phyloP scores from a whole-genome alignment of 2,888 invertebrate genomes.

The Lamellibrachia columna region DNA sequence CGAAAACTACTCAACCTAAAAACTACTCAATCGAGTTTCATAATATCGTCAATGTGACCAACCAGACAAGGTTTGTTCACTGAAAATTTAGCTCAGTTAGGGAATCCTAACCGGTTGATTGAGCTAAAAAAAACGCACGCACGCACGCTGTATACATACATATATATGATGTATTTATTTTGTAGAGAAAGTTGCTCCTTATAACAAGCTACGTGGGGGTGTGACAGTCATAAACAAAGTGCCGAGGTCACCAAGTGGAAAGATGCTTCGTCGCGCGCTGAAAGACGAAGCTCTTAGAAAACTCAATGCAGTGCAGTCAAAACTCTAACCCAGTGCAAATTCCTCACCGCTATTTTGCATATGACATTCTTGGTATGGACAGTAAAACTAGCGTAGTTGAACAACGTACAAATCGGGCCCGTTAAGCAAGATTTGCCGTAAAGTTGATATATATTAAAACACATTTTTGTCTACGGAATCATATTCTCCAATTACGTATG shows the following conservation, averaged over 20 bases:
- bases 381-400: background rate
- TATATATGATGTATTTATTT: background rate
- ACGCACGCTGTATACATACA: background rate
- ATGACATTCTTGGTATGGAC: background rate
- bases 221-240: background rate
- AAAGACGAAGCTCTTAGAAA: background rate
- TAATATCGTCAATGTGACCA: too few relatives aligned
- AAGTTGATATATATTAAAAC: background rate
- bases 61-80: too few relatives aligned
- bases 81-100: too few relatives aligned
- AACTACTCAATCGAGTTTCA: too few relatives aligned
- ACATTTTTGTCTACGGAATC: too few relatives aligned
- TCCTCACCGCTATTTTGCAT: background rate
- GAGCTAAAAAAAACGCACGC: background rate
- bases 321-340: background rate
- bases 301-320: background rate
- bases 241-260: constrained; percentile 17
- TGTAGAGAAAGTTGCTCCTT: constrained; percentile 1
- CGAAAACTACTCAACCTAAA: too few relatives aligned
- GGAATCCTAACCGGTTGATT: too few relatives aligned
- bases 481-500: too few relatives aligned
- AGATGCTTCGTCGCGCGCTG: constrained; percentile 7
- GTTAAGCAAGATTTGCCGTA: background rate
- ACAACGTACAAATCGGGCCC: background rate
- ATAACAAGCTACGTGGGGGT: background rate